Evolutionary conservation across 2,888 invertebrate genomes (phyloP).

Genomic region (Spodoptera picta): DNA sequence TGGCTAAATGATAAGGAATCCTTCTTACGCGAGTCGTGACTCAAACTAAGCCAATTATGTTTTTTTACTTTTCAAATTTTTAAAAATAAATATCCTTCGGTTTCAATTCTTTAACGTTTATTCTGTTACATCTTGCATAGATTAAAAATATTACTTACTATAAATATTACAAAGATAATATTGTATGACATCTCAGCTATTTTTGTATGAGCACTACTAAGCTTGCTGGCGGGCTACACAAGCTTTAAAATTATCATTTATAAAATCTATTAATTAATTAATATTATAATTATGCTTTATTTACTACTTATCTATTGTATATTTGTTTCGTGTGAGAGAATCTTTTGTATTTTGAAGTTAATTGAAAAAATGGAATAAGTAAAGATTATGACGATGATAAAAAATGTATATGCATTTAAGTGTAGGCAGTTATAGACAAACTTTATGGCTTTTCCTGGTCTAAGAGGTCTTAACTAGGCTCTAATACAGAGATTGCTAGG

Average conservation of each 20-base stretch:
- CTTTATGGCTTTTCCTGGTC: too few relatives aligned
- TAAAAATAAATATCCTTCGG: too few relatives aligned
- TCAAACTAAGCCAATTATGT: too few relatives aligned
- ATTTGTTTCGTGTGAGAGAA: background rate
- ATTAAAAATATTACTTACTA: too few relatives aligned
- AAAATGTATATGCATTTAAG: background rate
- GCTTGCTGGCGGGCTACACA: slow-evolving; percentile 59
- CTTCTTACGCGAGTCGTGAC: too few relatives aligned
- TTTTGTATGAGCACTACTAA: slow-evolving; percentile 35
- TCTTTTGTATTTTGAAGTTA: background rate
- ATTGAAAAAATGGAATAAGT: background rate
- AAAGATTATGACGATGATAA: background rate
- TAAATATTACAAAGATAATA: slow-evolving; percentile 15
- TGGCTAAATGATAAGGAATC: too few relatives aligned
- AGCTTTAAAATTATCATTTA: slow-evolving; percentile 39
- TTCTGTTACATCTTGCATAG: too few relatives aligned
- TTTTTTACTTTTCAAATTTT: too few relatives aligned
- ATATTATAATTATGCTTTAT: slow-evolving; percentile 34
- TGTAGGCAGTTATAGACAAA: too few relatives aligned
- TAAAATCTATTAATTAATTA: slow-evolving; percentile 38
- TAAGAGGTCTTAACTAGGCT: too few relatives aligned
- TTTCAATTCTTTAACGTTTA: too few relatives aligned
- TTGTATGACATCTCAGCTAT: slow-evolving; percentile 31
- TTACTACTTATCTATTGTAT: slow-evolving; percentile 13
- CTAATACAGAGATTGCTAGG: too few relatives aligned